Conservation (phyloP, 2,888 invertebrate species). For the Tortrix viridana region DNA sequence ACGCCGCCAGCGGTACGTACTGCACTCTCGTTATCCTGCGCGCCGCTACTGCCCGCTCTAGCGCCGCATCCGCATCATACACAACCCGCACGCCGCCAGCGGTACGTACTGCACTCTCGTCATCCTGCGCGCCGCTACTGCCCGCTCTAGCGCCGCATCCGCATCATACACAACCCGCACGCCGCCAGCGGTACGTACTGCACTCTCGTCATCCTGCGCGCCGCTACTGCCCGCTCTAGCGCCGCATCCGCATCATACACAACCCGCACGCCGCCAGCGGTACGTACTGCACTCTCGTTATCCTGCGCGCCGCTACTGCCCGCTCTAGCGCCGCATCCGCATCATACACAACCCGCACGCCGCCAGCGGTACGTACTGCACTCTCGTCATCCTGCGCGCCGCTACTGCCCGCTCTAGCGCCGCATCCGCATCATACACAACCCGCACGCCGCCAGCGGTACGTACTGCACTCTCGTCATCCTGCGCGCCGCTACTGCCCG, state of each 20-base stretch:
- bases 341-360: conserved; percentile 95
- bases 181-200: conserved; percentile 43
- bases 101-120: conserved; percentile 90
- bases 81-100: conserved; percentile 92
- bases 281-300: conserved; percentile 90
- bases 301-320: too few species aligned
- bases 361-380: conserved; percentile 33
- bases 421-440: too few species aligned
- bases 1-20: conserved; percentile 5
- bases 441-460: too few species aligned
- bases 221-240: conserved; percentile 88
- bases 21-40: conserved; percentile 44
- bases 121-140: conserved; percentile 87
- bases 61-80: conserved; percentile 94
- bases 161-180: conserved; percentile 96
- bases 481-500: too few species aligned
- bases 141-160: conserved; percentile 93
- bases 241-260: conserved; percentile 93
- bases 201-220: conserved; percentile 45
- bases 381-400: too few species aligned
- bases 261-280: conserved; percentile 92
- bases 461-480: too few species aligned
- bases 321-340: conserved; percentile 93
- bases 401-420: too few species aligned
- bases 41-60: conserved; percentile 86